Evolutionary conservation across 2,797 vertebrate species (phyloP).

Genomic region (Alauda arvensis): DNA sequence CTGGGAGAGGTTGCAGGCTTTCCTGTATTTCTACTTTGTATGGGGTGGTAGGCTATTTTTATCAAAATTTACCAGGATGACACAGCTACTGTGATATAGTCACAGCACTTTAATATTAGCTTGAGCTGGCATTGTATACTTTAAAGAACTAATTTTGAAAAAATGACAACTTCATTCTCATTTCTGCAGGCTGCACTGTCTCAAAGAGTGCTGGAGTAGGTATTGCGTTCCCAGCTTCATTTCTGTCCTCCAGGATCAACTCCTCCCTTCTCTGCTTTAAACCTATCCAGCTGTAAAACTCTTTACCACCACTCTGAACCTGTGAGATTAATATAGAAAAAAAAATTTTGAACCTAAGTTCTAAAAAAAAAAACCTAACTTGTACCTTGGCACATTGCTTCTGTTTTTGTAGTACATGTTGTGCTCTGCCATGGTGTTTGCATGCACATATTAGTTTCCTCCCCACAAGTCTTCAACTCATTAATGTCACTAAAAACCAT

Average conservation of each 20-base stretch:
- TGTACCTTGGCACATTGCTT: not conserved
- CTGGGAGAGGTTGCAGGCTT: constrained; percentile 2
- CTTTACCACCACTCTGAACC: not conserved
- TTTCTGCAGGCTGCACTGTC: not conserved
- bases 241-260: not conserved
- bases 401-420: not conserved
- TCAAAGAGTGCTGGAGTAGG: accelerated
- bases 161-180: not conserved
- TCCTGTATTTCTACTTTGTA: constrained; percentile 8
- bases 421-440: not conserved
- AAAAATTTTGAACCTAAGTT: not conserved
- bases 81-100: not conserved
- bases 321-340: not conserved
- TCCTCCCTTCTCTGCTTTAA: not conserved
- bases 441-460: not conserved
- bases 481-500: not conserved
- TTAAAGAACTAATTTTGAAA: not conserved
- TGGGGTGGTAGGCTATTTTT: not conserved
- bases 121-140: not conserved
- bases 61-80: not conserved
- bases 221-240: not conserved
- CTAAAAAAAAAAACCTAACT: not conserved
- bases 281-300: not conserved
- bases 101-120: not conserved
- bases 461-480: not conserved